These are phyloP conservation scores for Apotomis turbidana DNA, from an alignment of 2,888 invertebrate genomes.

Conservation along the genomic window DNA sequence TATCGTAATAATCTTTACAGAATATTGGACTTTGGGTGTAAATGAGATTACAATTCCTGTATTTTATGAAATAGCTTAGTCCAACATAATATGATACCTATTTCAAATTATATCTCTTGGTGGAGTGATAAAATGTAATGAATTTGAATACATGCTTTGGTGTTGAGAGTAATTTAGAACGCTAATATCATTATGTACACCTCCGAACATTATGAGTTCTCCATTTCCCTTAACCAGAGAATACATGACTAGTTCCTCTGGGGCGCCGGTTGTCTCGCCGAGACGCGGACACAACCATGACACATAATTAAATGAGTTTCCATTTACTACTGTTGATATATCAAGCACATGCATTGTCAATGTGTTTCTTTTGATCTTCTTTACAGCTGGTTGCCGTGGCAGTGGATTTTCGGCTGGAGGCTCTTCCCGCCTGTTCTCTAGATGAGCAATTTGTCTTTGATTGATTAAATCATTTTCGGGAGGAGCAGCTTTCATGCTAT, in stretches of 20 bases:
- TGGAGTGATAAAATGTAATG: conserved; percentile 89
- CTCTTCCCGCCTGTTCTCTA: conserved; percentile 71
- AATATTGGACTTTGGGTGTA: too few species aligned
- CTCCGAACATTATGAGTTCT: conserved; percentile 98
- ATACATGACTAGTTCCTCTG: conserved; percentile 95
- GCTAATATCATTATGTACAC: conserved; percentile 91
- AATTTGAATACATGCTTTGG: conserved; percentile 88
- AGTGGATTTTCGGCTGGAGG: conserved; percentile 64
- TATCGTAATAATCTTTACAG: too few species aligned
- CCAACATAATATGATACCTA: conserved; percentile 9
- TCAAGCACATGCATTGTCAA: conserved; percentile 94
- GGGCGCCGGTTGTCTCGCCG: conserved; percentile 87
- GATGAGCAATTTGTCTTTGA: conserved; percentile 76
- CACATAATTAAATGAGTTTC: conserved; percentile 85
- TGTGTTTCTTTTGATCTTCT: conserved; percentile 86
- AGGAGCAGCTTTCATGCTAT: conserved; percentile 60
- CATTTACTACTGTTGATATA: conserved; percentile 87
- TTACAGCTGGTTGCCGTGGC: conserved; percentile 75
- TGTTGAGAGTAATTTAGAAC: conserved; percentile 85
- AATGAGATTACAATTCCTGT: conserved; percentile 2
- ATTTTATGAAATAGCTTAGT: conserved; percentile 16
- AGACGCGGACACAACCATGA: conserved; percentile 88
- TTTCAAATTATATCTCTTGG: conserved; percentile 87
- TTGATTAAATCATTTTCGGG: conserved; percentile 78
- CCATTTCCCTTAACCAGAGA: conserved; percentile 95